Evolutionary conservation across 2,888 invertebrate genomes (phyloP), one percentile per base, ranked within the genome.

Genomic region (Pristionchus maxplancki): DNA sequence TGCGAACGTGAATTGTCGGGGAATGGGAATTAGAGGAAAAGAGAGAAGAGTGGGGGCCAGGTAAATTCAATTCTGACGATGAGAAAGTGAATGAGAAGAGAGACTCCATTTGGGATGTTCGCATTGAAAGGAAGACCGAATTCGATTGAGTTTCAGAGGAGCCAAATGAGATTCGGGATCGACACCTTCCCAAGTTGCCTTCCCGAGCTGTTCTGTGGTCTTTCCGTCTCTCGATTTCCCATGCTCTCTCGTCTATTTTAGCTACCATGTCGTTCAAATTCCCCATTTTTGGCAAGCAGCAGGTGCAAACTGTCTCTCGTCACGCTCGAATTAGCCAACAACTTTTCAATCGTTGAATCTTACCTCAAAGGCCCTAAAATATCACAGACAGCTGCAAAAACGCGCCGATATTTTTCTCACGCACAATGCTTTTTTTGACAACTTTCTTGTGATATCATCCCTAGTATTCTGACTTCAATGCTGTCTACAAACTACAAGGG

Each of bases 81-180:
- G 71, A 17, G 71, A 71, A 71, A 71, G 24, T 71, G 71, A 37
- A 37, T 71, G 44, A 28, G 74, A 74, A 37, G 78, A 37, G 78
- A 28, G 78, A 78, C 44, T 78, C 78, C 78, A 78, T 78, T 78
- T 78, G 78, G 67, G 78, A 44, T 48, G 78, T 78, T 78, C 78
- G 48, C 6, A 28, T 78, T 17, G 8, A 11, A 2, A 15, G 31
- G 15, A 58, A 8, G 37, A 11, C 8, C 37, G 37, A 78, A 48
- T 48, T 78, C 78, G n/a, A 71, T 78, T 78, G 78, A 24, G n/a
- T 17, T 11, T 15, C 31, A 67, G 67, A 67, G 64, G 58, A 24
- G n/a, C 24, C 6, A 37, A 78, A 44, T 48, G 37, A 74, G n/a
- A 74, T 74, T 74, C 40, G 20, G 9, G 20, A 40, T 37, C 34